Percentiles rank a stretch among this genome's conserved stretches.
Conservation (phyloP, 1,140 invertebrate species). For the Bombus sibiricus region DNA sequence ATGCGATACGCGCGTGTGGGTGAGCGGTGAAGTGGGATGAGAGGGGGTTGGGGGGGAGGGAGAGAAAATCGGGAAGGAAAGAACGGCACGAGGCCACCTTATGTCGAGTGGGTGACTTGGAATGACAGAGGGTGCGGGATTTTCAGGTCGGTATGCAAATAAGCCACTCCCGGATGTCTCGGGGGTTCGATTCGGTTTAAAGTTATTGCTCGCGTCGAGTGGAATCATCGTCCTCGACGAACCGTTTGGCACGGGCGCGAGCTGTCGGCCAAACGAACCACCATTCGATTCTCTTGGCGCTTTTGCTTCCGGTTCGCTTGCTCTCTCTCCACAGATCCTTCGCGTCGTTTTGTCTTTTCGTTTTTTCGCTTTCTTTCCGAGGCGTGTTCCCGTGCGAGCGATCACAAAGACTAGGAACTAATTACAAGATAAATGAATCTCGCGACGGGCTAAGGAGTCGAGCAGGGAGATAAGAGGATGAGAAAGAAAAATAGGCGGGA, state of each 20-base stretch:
- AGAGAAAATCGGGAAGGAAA: slow-evolving; percentile 16
- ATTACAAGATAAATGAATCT: slow-evolving; percentile 68
- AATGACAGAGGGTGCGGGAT: slow-evolving; percentile 77
- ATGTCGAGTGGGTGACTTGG: slow-evolving; percentile 75
- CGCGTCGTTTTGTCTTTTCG: neutral
- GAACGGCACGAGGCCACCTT: slow-evolving; percentile 66
- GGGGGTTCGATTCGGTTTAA: slow-evolving; percentile 79
- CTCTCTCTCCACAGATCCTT: neutral
- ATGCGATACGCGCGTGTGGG: slow-evolving; percentile 37
- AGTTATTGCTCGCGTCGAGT: slow-evolving; percentile 71
- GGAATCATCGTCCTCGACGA: slow-evolving; percentile 68
- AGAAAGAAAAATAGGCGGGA: slow-evolving; percentile 44
- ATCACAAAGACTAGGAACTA: slow-evolving; percentile 39
- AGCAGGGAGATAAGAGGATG: slow-evolving; percentile 52
- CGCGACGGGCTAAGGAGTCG: slow-evolving; percentile 30
- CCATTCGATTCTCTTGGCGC: neutral
- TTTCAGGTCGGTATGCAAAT: slow-evolving; percentile 80
- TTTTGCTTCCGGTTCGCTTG: slow-evolving; percentile 19
- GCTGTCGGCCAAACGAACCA: neutral
- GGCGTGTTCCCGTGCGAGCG: neutral
- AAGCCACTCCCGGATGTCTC: slow-evolving; percentile 78
- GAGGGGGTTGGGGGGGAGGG: neutral
- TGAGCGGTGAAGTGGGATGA: neutral
- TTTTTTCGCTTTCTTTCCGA: neutral
- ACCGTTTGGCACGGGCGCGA: slow-evolving; percentile 58